Percentiles rank a stretch among this genome's conserved stretches.
These are phyloP conservation scores for Chaenodraco wilsoni DNA, from an alignment of 2,797 vertebrate genomes.

Conservation along the genomic window DNA sequence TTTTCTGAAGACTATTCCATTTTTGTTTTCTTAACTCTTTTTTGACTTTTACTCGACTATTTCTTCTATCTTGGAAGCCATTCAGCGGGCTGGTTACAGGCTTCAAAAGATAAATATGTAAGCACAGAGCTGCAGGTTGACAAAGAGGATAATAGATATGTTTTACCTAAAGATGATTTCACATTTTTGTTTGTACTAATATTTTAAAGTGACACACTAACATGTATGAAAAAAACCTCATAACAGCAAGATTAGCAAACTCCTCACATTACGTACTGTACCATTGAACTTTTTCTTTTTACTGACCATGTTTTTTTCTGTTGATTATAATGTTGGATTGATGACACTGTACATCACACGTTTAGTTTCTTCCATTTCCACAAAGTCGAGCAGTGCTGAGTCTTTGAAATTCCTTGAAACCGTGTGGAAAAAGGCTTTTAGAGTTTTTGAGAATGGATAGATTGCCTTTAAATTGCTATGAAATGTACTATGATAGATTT, in stretches of 20 bases:
- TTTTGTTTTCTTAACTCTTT: background rate
- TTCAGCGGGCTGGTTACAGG: slow-evolving; percentile 25
- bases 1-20: slow-evolving; percentile 11
- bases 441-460: slow-evolving; percentile 5
- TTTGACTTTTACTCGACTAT: background rate
- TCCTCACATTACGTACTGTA: slow-evolving; percentile 31
- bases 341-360: slow-evolving; percentile 15
- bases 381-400: background rate
- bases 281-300: slow-evolving; percentile 6
- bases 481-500: slow-evolving; percentile 2
- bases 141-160: background rate
- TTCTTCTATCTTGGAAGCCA: slow-evolving; percentile 4
- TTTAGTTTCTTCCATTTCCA: slow-evolving; percentile 1
- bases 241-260: slow-evolving; percentile 1
- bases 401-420: background rate
- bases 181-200: slow-evolving; percentile 6
- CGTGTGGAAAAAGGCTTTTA: slow-evolving; percentile 21
- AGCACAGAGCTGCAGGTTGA: slow-evolving; percentile 9
- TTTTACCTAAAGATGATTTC: slow-evolving; percentile 21
- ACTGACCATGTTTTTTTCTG: slow-evolving; percentile 27
- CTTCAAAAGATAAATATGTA: slow-evolving; percentile 23
- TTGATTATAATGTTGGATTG: slow-evolving; percentile 15
- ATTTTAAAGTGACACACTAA: slow-evolving; percentile 4
- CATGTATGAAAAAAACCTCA: slow-evolving; percentile 3
- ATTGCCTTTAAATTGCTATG: slow-evolving; percentile 25